Conservation (phyloP, 2,888 invertebrate species). For the Drosophila meridionalis region DNA sequence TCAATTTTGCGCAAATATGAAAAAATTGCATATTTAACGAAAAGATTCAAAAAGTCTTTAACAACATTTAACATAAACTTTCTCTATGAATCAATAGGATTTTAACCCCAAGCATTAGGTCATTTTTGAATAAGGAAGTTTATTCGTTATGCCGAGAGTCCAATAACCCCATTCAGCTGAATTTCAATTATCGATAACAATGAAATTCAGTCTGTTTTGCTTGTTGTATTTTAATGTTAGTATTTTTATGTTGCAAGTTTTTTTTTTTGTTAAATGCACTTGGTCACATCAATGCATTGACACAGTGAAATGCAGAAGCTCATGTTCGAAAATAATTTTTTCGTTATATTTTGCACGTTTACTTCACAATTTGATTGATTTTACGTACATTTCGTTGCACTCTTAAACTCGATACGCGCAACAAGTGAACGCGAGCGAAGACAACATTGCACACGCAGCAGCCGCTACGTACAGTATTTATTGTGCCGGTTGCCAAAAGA, state of each 20-base stretch:
- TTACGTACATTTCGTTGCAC: conserved; percentile 13
- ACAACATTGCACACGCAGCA: conserved; percentile 19
- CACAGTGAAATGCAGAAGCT: conserved; percentile 46
- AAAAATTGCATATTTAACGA: not conserved
- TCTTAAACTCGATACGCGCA: not conserved
- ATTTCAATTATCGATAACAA: not conserved
- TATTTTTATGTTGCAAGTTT: not conserved
- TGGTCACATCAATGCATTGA: conserved; percentile 36
- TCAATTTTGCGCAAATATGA: not conserved
- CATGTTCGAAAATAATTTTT: conserved; percentile 34
- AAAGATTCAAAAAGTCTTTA: not conserved
- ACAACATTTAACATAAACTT: not conserved
- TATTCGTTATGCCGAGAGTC: conserved; percentile 2
- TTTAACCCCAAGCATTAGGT: not conserved
- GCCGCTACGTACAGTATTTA: not conserved
- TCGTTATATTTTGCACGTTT: conserved; percentile 22
- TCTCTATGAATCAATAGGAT: conserved; percentile 5
- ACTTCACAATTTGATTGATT: conserved; percentile 23
- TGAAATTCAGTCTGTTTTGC: not conserved
- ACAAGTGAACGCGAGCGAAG: conserved; percentile 4
- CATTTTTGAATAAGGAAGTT: conserved; percentile 1
- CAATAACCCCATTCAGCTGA: conserved; percentile 1
- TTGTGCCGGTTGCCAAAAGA: conserved; percentile 41
- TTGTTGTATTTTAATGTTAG: not conserved
- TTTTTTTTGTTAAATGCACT: not conserved